Base-by-base conservation (phyloP, 2,888 invertebrate genomes). In the Psylliodes chrysocephalus region DNA sequence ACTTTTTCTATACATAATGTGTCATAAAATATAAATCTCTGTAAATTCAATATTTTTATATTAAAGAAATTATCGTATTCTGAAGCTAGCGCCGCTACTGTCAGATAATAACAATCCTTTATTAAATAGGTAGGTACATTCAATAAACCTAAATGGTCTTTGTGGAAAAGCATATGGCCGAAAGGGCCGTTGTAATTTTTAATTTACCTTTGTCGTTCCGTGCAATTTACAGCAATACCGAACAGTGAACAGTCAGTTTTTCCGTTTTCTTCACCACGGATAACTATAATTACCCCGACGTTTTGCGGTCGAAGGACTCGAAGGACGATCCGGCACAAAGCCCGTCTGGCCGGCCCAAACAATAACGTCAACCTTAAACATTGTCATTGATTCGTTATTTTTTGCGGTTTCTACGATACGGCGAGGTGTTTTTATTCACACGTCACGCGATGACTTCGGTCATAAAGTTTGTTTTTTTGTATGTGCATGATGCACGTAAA, bases 341-440 rank as follows among this genome's bases (percentile, higher is more conserved):
- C 64, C 73, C 68, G 71, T 69, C 67, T 67, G 67, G 60, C 70
- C 72, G 67, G 68, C 74, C 74, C 73, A 71, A 71, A 77, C 76
- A 75, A 75, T 76, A 74, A 69, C 67, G 66, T 69, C 64, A 64
- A 62, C 72, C 74, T 70, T 75, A 75, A 77, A 76, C 75, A 76
- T 75, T 76, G 75, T 76, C 77, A 76, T 76, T 76, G 71, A 69
- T 64, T 67, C 66, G 66, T 66, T 66, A 67, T 65, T 66, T 54
- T 66, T 65, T 70, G 69, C 60, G 69, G 69, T 67, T 70, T 63
- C 40, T 44, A 53, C 42, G 49, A 64, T 60, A 70, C 59, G 15
- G 30, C 35, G 61, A 67, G 63, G 66, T 67, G 67, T 65, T 67
- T 64, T 64, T 55, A 63, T 70, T 70, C 67, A 67, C 69, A 67